These are phyloP conservation scores for Teleogryllus occipitalis DNA, from an alignment of 1,140 invertebrate species.

Conservation along the genomic window DNA sequence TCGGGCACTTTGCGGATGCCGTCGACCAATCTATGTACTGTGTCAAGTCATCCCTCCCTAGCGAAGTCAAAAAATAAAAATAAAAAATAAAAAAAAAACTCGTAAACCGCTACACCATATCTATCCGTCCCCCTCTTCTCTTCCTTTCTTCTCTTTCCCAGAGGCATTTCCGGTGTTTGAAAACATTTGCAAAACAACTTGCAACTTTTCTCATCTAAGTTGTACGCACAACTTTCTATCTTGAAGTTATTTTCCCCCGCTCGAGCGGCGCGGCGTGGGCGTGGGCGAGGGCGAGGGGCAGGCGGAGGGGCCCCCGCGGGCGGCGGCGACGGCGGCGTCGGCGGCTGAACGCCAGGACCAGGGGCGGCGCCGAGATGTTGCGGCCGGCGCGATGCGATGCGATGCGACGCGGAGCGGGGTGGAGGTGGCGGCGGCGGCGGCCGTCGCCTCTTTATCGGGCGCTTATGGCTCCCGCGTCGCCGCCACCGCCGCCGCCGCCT, in stretches of 20 bases:
- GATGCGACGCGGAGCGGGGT: too few relatives aligned
- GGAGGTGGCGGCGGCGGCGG: too few relatives aligned
- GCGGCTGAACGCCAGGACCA: too few relatives aligned
- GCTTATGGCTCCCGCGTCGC: too few relatives aligned
- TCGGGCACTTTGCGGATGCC: neutral
- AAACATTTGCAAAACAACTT: constrained; percentile 5
- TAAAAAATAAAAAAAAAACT: neutral
- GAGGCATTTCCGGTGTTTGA: neutral
- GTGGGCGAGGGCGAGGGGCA: too few relatives aligned
- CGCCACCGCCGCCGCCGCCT: too few relatives aligned
- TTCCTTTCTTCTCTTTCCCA: constrained; percentile 4
- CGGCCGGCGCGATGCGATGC: too few relatives aligned
- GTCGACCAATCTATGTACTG: neutral
- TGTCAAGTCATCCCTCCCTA: neutral
- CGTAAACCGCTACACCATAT: constrained; percentile 3
- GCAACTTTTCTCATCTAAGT: neutral
- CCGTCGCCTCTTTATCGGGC: too few relatives aligned
- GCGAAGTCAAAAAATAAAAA: neutral
- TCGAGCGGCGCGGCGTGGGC: neutral
- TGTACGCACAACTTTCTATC: constrained; percentile 4
- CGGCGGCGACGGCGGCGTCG: too few relatives aligned
- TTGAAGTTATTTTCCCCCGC: neutral
- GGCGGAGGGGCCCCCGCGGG: too few relatives aligned
- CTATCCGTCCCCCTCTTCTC: neutral
- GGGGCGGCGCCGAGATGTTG: too few relatives aligned